Evolutionary conservation across 1,140 invertebrate genomes (phyloP).

Genomic region (Triops longicaudatus): DNA sequence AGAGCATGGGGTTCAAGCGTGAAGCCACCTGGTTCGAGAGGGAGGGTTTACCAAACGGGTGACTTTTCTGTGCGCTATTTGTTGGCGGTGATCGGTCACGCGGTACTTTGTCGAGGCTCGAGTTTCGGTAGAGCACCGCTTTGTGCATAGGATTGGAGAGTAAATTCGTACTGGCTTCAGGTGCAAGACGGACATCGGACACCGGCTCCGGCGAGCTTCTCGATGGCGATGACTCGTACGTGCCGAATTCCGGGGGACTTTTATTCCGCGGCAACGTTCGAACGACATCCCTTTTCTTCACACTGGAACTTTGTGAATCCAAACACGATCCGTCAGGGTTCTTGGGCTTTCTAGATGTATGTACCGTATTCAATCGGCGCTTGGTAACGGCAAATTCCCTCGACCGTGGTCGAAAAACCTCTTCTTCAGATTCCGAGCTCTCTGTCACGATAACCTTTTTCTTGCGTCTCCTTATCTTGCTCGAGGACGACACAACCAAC

Average conservation of each 20-base stretch:
- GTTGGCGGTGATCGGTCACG: not conserved
- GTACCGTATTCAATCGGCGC: not conserved
- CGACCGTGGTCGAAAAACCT: not conserved
- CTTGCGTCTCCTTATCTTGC: not conserved
- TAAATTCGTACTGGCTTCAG: not conserved
- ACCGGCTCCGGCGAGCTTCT: not conserved
- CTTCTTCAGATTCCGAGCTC: not conserved
- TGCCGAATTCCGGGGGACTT: not conserved
- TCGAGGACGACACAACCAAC: not conserved
- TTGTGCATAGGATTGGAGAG: constrained; percentile 6
- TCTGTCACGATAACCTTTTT: not conserved
- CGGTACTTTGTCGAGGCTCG: not conserved
- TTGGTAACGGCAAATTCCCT: not conserved
- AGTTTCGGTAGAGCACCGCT: not conserved
- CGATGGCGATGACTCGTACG: not conserved
- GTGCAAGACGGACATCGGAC: not conserved
- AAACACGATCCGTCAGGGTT: not conserved
- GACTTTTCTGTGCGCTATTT: not conserved
- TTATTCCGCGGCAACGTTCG: not conserved
- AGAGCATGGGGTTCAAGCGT: constrained; percentile 11
- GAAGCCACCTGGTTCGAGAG: not conserved
- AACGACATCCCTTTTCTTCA: not conserved
- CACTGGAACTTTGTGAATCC: not conserved
- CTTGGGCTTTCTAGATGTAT: not conserved
- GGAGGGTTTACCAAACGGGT: not conserved